Percentiles rank a stretch among this genome's conserved stretches.
phyloP scores from a whole-genome alignment of 2,888 invertebrate genomes.

The Drosophila neotestacea region DNA sequence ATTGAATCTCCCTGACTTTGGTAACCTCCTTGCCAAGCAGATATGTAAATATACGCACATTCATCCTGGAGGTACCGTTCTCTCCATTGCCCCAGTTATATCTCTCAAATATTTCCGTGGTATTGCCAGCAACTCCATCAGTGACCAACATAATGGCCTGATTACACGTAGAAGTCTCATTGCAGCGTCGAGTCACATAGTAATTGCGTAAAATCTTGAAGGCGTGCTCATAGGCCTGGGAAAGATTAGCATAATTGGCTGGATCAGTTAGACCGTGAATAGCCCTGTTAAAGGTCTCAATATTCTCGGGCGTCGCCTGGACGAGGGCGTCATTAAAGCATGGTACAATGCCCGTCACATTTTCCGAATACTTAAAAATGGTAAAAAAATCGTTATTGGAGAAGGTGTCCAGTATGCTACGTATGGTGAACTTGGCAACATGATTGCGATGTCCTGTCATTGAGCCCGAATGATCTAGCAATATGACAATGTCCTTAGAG shows the following conservation, averaged over 20 bases:
- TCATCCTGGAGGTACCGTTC: constrained; percentile 89
- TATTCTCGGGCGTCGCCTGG: constrained; percentile 94
- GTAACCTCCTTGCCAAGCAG: constrained; percentile 97
- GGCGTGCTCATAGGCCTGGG: constrained; percentile 92
- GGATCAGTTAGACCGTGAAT: constrained; percentile 88
- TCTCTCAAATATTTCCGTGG: constrained; percentile 92
- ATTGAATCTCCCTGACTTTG: constrained; percentile 94
- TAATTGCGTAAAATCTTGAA: constrained; percentile 91
- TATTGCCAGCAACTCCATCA: constrained; percentile 95
- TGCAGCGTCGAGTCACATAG: constrained; percentile 86
- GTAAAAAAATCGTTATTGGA: constrained; percentile 99
- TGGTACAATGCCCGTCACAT: constrained; percentile 90
- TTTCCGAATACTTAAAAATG: constrained; percentile 92
- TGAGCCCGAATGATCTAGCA: constrained; percentile 97
- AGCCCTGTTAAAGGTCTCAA: constrained; percentile 90
- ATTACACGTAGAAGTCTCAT: constrained; percentile 90
- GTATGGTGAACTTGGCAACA: constrained; percentile 93
- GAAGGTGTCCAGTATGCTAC: constrained; percentile 95
- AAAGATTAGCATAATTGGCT: constrained; percentile 93
- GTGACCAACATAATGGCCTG: constrained; percentile 98
- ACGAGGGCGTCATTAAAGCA: constrained; percentile 95
- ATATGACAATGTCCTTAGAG: constrained; percentile 97
- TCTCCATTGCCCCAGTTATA: constrained; percentile 90
- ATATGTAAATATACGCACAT: constrained; percentile 97
- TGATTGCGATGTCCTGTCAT: constrained; percentile 94